Conservation (phyloP, 2,797 vertebrate genomes). For the Chromobotia macracanthus region DNA sequence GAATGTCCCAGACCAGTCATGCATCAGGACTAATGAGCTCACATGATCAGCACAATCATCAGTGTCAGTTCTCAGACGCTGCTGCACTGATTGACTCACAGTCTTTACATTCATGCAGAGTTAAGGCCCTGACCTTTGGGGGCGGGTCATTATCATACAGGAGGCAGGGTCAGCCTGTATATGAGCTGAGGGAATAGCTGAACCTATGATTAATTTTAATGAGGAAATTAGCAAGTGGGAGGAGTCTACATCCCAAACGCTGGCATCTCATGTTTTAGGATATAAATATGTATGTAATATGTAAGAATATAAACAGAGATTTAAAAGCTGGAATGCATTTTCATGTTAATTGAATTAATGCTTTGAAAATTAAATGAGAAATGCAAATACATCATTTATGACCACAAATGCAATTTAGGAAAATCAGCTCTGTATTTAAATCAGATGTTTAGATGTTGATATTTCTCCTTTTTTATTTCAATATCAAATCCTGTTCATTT, state of each 20-base stretch:
- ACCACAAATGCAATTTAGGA: not conserved
- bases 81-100: conserved; percentile 79
- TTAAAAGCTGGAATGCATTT: not conserved
- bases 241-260: conserved; percentile 3
- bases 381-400: too few relatives aligned
- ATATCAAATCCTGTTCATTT: not conserved
- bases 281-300: conserved; percentile 49
- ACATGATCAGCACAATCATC: conserved; percentile 71
- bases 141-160: conserved; percentile 71
- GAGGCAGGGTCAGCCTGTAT: not conserved
- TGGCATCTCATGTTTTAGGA: conserved; percentile 33
- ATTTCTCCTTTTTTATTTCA: not conserved
- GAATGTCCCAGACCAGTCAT: conserved; percentile 66
- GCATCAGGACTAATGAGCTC: conserved; percentile 70
- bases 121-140: conserved; percentile 70
- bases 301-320: not conserved
- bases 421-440: not conserved
- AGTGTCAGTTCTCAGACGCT: conserved; percentile 72
- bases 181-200: conserved; percentile 17
- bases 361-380: not conserved
- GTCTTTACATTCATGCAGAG: conserved; percentile 75
- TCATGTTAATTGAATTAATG: conserved; percentile 21
- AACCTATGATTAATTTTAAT: conserved; percentile 44
- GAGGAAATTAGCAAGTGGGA: conserved; percentile 40
- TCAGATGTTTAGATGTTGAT: too few relatives aligned